Evolutionary conservation across 92 coral and sea anemone species (phyloP).

Genomic region (Paragorgia papillata): DNA sequence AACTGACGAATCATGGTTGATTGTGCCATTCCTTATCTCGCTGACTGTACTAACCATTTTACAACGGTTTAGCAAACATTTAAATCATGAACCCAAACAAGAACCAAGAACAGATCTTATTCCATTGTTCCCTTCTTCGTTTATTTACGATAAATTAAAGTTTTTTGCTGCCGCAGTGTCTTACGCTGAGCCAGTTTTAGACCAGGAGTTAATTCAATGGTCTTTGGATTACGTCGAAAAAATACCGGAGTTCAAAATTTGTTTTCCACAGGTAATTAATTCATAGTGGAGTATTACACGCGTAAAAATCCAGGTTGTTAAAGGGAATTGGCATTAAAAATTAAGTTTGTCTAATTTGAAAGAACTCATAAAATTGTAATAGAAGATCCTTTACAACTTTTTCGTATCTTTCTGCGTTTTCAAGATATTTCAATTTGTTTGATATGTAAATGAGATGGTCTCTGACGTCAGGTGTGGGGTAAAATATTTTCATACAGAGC

Average conservation of each 20-base stretch:
- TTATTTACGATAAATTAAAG: background rate
- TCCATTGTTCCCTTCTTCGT: background rate
- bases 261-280: constrained; percentile 45
- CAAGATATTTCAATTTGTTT: background rate
- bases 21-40: background rate
- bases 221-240: constrained; percentile 13
- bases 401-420: background rate
- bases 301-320: no score
- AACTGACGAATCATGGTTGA: no score
- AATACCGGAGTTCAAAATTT: constrained; percentile 30
- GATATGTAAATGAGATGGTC: no score
- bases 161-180: background rate
- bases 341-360: no score
- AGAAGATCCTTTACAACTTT: no score
- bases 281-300: no score
- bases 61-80: background rate
- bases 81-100: background rate
- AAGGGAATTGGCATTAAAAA: no score
- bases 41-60: background rate
- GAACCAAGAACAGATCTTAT: constrained; percentile 3
- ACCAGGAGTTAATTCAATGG: constrained; percentile 6
- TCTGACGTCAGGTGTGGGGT: no score
- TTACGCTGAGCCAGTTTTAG: background rate
- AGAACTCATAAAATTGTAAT: no score
- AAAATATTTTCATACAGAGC: no score